Evolutionary conservation across 2,888 invertebrate species (phyloP), one percentile per base, ranked within the genome.

Genomic region (Melieria crassipennis): DNA sequence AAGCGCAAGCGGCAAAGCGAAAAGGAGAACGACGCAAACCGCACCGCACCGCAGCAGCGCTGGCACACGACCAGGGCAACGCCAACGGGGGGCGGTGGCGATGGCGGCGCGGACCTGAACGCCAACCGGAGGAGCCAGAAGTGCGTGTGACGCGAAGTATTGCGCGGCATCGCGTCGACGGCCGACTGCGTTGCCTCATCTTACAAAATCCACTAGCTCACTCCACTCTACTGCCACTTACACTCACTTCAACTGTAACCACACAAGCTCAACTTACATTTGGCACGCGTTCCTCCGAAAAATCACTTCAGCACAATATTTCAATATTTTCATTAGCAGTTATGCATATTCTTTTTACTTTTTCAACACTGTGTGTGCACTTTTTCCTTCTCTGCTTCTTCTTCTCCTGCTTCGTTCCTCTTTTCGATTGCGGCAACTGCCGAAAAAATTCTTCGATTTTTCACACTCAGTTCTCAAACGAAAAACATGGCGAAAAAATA

Each of bases 391-490:
- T 65, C 73, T 73, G 73, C 71, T 75, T 68, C 45, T 45, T 72
- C 70, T 67, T 69, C 72, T 71, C 66, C 52, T 70, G 47, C 60
- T 71, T 72, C 71, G 62, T 65, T 50, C 52, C 71, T 13, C 69
- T 73, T 71, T 60, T 72, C 65, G 61, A 71, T 74, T 74, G 72
- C 75, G 75, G 75, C 75, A 77, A 75, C 72, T 73, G 65, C 55
- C 56, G 47, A 63, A 69, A 62, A 58, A 46, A 45, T 75, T 73
- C 67, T 70, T 70, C 66, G 62, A 60, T 60, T 57, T 48, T 75
- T 75, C 74, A 72, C 70, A 67, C 58, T 48, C 66, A 72, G 58
- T 74, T 72, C 65, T 58, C 52, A 0, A 4, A 48, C n/a, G 45
- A 64, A 60, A 75, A 71, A 65, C 72, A 69, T 42, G 57, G 43